phyloP scores from a whole-genome alignment of 2,888 invertebrate species.

The Poecilus cupreus region DNA sequence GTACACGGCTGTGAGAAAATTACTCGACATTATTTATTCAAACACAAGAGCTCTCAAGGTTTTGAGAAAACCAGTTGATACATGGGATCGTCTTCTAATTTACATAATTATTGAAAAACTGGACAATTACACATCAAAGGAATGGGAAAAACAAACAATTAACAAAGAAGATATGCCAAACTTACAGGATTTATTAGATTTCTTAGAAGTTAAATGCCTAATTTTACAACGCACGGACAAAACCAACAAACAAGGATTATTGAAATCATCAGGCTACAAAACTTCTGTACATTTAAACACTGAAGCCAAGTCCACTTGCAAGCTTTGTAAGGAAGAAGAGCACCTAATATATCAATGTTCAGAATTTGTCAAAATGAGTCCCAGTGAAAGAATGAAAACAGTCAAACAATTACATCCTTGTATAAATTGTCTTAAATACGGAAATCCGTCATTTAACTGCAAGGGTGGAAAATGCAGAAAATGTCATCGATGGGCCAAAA shows the following conservation, averaged over 20 bases:
- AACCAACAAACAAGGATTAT: neutral
- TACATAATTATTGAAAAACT: conserved; percentile 23
- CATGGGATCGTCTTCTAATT: conserved; percentile 45
- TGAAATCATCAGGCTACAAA: neutral
- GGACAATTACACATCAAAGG: conserved; percentile 28
- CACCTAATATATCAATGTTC: conserved; percentile 49
- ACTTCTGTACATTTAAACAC: neutral
- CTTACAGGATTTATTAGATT: conserved; percentile 18
- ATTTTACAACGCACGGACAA: conserved; percentile 2
- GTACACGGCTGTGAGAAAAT: neutral
- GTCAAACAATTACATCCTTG: conserved; percentile 16
- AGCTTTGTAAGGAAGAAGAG: conserved; percentile 14
- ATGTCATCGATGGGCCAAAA: conserved; percentile 38
- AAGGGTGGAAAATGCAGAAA: conserved; percentile 32
- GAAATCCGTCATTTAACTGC: neutral
- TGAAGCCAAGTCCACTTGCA: conserved; percentile 1
- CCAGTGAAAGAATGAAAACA: neutral
- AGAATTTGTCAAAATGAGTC: neutral
- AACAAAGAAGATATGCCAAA: conserved; percentile 3
- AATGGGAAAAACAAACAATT: conserved; percentile 29
- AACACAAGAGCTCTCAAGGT: conserved; percentile 1
- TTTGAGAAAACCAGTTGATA: neutral
- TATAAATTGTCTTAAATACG: neutral
- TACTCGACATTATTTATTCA: neutral
- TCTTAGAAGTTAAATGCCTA: neutral